Percentiles rank a stretch among this genome's conserved stretches.
Evolutionary conservation across 1,140 invertebrate species (phyloP).

Genomic region (Trichomalopsis sarcophagae): DNA sequence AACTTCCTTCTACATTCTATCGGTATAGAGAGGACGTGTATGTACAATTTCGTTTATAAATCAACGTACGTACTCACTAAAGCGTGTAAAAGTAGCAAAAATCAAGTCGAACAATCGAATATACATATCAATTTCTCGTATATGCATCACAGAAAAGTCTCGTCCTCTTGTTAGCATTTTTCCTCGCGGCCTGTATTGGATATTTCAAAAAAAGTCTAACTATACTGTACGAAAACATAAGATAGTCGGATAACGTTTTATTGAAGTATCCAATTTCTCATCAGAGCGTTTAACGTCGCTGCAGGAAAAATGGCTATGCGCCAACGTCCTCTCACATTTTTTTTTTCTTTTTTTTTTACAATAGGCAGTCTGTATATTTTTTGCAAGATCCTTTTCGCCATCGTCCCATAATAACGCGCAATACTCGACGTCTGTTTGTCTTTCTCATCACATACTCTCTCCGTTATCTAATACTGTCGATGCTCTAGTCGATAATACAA

Average conservation of each 20-base stretch:
- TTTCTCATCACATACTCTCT: background rate
- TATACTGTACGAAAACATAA: too few relatives aligned
- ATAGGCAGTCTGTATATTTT: constrained; percentile 22
- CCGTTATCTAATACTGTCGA: constrained; percentile 20
- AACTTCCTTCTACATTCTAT: background rate
- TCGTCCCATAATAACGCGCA: background rate
- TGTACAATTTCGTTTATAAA: constrained; percentile 14
- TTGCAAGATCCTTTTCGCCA: background rate
- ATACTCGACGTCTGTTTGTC: background rate
- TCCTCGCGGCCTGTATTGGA: background rate
- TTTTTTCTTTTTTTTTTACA: constrained; percentile 1
- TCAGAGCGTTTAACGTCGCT: background rate
- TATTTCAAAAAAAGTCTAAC: background rate
- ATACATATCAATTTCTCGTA: constrained; percentile 6
- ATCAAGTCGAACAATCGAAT: constrained; percentile 17
- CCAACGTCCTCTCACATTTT: background rate
- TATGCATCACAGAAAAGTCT: constrained; percentile 35
- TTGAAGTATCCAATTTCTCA: background rate
- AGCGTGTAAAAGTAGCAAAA: constrained; percentile 42
- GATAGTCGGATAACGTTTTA: background rate
- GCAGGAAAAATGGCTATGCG: background rate
- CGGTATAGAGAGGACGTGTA: constrained; percentile 3
- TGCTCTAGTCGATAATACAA: constrained; percentile 18
- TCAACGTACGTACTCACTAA: background rate
- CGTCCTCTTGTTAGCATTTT: constrained; percentile 29